Evolutionary conservation across 2,888 invertebrate species (phyloP), one percentile per base, ranked within the genome.

Genomic region (Fabriciana adippe): DNA sequence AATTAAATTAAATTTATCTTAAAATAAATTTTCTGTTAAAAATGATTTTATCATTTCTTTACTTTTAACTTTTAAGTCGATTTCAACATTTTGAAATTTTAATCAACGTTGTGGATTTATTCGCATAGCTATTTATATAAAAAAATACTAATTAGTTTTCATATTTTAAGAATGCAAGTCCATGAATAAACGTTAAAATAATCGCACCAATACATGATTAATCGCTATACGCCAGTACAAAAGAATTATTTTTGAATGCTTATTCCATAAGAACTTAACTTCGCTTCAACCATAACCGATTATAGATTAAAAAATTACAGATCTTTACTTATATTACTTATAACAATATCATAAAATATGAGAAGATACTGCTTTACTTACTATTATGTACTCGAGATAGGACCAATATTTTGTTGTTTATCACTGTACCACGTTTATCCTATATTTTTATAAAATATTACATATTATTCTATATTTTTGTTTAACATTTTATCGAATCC

Each of bases 231-330:
- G 51, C 61, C 41, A 50, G 35, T 2, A 50, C 18, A 14, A 35
- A 18, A 53, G 41, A 16, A 18, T 50, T 51, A 59, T 15, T 26
- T n/a, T 48, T n/a, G 26, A 15, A 48, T 13, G 59, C 48, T 13
- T 59, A 59, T 16, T 51, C 5, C 6, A 18, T 35, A 61, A 53
- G 15, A 41, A 61, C 14, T 5, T 51, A 6, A 51, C n/a, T 41
- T 61, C 61, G 50, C 41, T 35, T 60, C 55, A 64, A 68, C 66
- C 69, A 66, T 62, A 66, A 69, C 66, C 69, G 60, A 60, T 63
- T 47, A 48, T n/a, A 66, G 59, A 62, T 16, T 61, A 26, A 69
- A 53, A 68, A 68, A 57, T 62, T 66, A 66, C 69, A 69, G 66
- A 69, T 66, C 65, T 65, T 61, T 57, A 18, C 47, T 54, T 55